Evolutionary conservation across 2,888 invertebrate genomes (phyloP).

Genomic region (Acrobasis consociella): DNA sequence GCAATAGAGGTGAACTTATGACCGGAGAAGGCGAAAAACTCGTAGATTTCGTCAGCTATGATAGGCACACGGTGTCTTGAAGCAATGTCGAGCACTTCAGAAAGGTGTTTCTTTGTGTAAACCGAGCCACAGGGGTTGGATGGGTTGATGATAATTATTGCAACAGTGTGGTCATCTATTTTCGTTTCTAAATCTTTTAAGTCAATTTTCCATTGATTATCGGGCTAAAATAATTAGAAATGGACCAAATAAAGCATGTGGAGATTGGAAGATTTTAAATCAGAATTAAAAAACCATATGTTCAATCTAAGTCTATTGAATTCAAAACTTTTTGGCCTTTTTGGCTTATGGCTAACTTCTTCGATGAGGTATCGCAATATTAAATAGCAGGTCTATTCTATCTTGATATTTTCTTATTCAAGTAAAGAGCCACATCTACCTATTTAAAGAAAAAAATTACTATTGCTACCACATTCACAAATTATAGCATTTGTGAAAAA

Average conservation of each 20-base stretch:
- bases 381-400: too few species aligned
- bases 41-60: conserved; percentile 99
- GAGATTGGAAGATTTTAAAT: too few species aligned
- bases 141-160: conserved; percentile 96
- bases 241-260: background rate
- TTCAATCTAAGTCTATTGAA: too few species aligned
- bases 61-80: conserved; percentile 91
- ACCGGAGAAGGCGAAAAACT: conserved; percentile 94
- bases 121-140: conserved; percentile 99
- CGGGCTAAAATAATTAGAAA: conserved; percentile 82
- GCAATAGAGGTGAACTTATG: conserved; percentile 91
- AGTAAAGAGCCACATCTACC: too few species aligned
- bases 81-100: conserved; percentile 90
- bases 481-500: too few species aligned
- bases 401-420: too few species aligned
- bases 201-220: conserved; percentile 94
- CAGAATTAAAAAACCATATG: too few species aligned
- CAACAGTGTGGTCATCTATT: conserved; percentile 94
- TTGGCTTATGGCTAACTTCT: too few species aligned
- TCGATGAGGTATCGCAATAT: too few species aligned
- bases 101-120: conserved; percentile 90
- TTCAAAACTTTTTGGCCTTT: too few species aligned
- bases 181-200: conserved; percentile 91
- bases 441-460: too few species aligned
- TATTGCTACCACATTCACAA: too few species aligned